Conservation (phyloP, 1,140 invertebrate genomes). For the Coelopa frigida region DNA sequence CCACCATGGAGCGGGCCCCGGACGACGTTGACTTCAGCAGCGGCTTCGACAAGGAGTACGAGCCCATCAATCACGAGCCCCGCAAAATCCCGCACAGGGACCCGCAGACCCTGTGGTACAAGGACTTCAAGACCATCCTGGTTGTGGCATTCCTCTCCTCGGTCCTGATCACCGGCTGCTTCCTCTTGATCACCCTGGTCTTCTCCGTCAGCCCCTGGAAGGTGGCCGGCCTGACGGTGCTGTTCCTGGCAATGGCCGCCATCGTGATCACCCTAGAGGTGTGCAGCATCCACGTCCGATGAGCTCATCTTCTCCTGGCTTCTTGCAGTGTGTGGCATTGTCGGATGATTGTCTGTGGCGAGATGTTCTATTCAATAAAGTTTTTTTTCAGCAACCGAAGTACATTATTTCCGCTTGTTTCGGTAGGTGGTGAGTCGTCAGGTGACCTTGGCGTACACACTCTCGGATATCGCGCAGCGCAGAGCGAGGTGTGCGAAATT, state of each 20-base stretch:
- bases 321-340: no score
- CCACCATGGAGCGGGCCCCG: no score
- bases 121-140: slow-evolving; percentile 23
- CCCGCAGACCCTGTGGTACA: slow-evolving; percentile 28
- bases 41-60: slow-evolving; percentile 37
- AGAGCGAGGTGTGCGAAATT: no score
- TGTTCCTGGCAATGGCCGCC: slow-evolving; percentile 24
- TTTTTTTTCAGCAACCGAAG: no score
- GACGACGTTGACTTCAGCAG: slow-evolving; percentile 39
- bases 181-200: slow-evolving; percentile 23
- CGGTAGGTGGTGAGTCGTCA: no score
- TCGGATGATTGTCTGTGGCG: no score
- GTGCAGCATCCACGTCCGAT: slow-evolving; percentile 31
- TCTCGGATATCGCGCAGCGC: no score
- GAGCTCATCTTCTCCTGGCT: no score
- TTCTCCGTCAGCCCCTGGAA: slow-evolving; percentile 26
- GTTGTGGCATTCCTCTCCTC: slow-evolving; percentile 24
- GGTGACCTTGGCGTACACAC: no score
- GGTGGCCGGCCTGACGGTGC: slow-evolving; percentile 22
- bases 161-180: slow-evolving; percentile 25
- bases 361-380: no score
- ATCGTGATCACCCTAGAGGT: slow-evolving; percentile 32
- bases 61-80: slow-evolving; percentile 20
- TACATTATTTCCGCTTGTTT: no score
- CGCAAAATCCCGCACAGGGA: no score